phyloP scores from a whole-genome alignment of 1,140 invertebrate species.

The Drosophila azteca region DNA sequence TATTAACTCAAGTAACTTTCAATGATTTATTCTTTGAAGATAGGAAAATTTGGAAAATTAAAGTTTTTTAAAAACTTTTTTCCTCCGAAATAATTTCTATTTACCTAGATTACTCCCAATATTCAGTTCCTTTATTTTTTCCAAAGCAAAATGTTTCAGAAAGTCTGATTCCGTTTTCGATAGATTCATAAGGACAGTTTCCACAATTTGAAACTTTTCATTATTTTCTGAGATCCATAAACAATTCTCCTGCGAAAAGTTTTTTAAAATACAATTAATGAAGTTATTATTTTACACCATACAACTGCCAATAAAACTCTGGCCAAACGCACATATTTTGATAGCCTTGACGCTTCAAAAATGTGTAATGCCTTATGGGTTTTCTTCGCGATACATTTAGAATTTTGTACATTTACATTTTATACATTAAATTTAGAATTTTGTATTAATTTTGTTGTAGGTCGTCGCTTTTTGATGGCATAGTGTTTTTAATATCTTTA shows the following conservation, averaged over 20 bases:
- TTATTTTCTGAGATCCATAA: constrained; percentile 92
- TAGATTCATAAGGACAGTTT: constrained; percentile 89
- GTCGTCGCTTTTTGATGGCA: no score
- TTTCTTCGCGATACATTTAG: no score
- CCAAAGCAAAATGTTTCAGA: constrained; percentile 92
- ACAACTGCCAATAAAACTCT: no score
- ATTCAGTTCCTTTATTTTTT: constrained; percentile 94
- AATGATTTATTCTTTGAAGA: not conserved
- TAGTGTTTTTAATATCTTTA: no score
- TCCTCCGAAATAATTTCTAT: not conserved
- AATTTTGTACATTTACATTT: no score
- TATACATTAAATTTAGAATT: no score
- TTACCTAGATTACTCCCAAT: constrained; percentile 89
- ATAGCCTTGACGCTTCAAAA: no score
- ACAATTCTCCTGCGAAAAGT: constrained; percentile 89
- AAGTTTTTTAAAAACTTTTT: not conserved
- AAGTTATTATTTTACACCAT: no score
- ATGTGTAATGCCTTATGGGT: no score
- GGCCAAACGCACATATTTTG: not conserved
- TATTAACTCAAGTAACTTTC: not conserved
- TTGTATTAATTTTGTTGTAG: no score
- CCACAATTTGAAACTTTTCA: constrained; percentile 89
- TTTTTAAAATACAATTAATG: not conserved
- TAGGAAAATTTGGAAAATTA: not conserved
- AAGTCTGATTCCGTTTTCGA: constrained; percentile 92